Conservation (phyloP, 2,797 vertebrate species). For the Iguana delicatissima region DNA sequence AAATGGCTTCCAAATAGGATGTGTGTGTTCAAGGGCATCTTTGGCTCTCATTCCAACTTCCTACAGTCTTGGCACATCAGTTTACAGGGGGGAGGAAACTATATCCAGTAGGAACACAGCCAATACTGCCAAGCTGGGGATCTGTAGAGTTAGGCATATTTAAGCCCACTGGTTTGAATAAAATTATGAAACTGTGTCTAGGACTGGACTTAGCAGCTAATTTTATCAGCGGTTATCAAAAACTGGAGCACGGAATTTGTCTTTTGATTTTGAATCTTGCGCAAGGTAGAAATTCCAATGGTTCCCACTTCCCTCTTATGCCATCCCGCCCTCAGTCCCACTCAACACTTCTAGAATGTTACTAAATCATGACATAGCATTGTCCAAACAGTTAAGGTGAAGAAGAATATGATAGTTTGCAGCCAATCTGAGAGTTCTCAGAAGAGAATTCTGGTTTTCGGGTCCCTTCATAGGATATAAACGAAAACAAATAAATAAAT, state of each 20-base stretch:
- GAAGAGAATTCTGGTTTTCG: neutral
- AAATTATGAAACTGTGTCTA: neutral
- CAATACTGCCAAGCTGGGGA: neutral
- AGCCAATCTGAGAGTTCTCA: neutral
- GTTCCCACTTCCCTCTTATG: neutral
- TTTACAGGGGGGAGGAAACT: neutral
- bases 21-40: conserved; percentile 1
- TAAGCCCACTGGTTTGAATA: conserved; percentile 6
- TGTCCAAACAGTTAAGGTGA: neutral
- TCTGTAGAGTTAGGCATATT: neutral
- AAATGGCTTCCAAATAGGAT: conserved; percentile 11
- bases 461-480: neutral
- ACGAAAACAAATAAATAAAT: no score
- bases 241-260: neutral
- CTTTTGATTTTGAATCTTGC: neutral
- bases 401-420: neutral
- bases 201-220: neutral
- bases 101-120: conserved; percentile 7
- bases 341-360: neutral
- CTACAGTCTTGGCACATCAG: neutral
- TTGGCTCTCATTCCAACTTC: conserved; percentile 21
- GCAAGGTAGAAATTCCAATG: neutral
- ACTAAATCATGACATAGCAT: neutral
- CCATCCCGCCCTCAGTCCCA: no score
- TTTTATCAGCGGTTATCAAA: neutral